These are phyloP conservation scores for Elanoides forficatus DNA, from an alignment of 2,113 vertebrate genomes.

Conservation along the genomic window DNA sequence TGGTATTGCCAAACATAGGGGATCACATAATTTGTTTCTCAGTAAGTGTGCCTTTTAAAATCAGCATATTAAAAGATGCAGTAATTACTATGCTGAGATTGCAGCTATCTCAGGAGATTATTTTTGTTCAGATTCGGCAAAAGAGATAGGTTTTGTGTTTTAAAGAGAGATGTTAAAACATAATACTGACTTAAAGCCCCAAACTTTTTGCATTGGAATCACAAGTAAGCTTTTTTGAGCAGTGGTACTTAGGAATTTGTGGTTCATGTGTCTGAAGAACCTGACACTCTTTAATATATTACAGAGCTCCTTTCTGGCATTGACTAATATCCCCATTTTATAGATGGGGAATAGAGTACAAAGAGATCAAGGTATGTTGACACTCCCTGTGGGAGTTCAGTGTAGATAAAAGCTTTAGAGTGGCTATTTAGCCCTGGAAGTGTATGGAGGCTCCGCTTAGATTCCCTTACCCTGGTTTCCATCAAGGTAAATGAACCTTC, in stretches of 20 bases:
- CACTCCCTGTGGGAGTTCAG: conserved; percentile 33
- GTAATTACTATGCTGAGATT: background rate
- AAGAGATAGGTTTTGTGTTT: background rate
- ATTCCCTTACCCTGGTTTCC: conserved; percentile 35
- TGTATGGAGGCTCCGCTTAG: background rate
- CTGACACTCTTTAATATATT: conserved; percentile 13
- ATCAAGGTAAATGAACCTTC: conserved; percentile 37
- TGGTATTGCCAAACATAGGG: background rate
- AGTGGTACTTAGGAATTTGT: background rate
- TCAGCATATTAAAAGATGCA: background rate
- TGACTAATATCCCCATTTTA: conserved; percentile 40
- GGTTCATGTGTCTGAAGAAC: conserved; percentile 18
- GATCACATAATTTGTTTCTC: background rate
- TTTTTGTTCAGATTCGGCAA: background rate
- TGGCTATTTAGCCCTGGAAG: conserved; percentile 4
- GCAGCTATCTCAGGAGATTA: background rate
- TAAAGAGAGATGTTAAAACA: background rate
- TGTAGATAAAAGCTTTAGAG: conserved; percentile 53
- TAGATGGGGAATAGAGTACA: conserved; percentile 19
- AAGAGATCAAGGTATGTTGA: conserved; percentile 48
- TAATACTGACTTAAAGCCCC: background rate
- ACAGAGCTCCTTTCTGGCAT: conserved; percentile 41
- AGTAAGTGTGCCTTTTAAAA: background rate
- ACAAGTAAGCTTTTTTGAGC: background rate
- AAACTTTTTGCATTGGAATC: background rate